Evolutionary conservation across 2,888 invertebrate genomes (phyloP).

Genomic region (Drosophila siamana): DNA sequence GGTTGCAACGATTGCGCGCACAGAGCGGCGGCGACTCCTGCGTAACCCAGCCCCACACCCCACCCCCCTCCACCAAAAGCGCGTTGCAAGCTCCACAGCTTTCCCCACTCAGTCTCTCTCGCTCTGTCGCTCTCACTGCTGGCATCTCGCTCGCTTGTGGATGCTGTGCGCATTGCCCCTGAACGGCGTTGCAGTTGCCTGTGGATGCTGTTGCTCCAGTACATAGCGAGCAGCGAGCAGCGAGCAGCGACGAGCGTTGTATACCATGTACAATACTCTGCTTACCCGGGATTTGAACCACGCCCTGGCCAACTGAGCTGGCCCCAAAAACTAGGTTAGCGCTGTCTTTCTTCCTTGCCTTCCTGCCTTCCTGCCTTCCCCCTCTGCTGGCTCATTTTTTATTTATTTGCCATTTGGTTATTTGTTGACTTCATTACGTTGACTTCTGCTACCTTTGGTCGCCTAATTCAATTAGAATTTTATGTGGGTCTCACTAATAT

Average conservation of each 20-base stretch:
- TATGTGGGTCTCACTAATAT: conserved; percentile 32
- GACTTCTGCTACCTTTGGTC: background rate
- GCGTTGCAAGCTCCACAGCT: too few relatives aligned
- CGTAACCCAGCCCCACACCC: background rate
- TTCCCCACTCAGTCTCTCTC: conserved; percentile 43
- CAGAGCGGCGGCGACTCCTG: background rate
- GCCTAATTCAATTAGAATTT: conserved; percentile 61
- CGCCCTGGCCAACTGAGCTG: conserved; percentile 74
- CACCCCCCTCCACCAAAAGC: too few relatives aligned
- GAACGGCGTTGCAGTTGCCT: conserved; percentile 58
- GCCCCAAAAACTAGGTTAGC: conserved; percentile 73
- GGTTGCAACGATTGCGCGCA: conserved; percentile 28
- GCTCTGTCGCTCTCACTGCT: conserved; percentile 5
- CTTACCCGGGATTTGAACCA: conserved; percentile 80
- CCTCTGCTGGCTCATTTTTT: too few relatives aligned
- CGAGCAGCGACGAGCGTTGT: too few relatives aligned
- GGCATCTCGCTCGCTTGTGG: conserved; percentile 44
- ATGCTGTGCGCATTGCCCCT: conserved; percentile 65
- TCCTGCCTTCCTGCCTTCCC: too few relatives aligned
- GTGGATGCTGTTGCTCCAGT: conserved; percentile 67
- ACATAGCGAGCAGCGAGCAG: conserved; percentile 9
- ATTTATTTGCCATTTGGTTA: background rate
- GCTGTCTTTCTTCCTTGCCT: conserved; percentile 14
- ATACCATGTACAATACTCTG: conserved; percentile 41
- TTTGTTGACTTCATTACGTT: conserved; percentile 30